Percentiles rank a stretch among this genome's conserved stretches.
Evolutionary conservation across 2,797 vertebrate species (phyloP).

Genomic region (Percopsis omiscomaycus): DNA sequence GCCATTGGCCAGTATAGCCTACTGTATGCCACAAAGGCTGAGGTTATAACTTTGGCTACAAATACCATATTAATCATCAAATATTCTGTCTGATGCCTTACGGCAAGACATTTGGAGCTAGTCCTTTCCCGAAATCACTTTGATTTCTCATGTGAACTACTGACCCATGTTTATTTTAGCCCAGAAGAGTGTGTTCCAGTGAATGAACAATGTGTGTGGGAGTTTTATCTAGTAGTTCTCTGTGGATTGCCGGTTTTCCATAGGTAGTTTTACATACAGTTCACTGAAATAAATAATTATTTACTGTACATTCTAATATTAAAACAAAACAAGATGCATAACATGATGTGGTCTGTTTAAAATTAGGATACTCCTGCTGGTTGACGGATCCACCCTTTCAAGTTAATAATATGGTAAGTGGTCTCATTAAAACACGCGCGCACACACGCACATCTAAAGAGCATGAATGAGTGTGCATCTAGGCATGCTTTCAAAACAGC

Average conservation of each 20-base stretch:
- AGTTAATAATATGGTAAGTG: constrained; percentile 20
- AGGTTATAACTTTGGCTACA: not conserved
- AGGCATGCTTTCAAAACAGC: not conserved
- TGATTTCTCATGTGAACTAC: constrained; percentile 1
- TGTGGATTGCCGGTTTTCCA: constrained; percentile 25
- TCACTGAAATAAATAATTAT: constrained; percentile 5
- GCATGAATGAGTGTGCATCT: not conserved
- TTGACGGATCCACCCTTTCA: constrained; percentile 18
- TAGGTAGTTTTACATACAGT: constrained; percentile 24
- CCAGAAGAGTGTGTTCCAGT: not conserved
- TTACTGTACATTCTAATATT: constrained; percentile 4
- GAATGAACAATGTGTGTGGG: constrained; percentile 27
- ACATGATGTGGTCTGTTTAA: constrained; percentile 9
- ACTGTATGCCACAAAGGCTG: too few species aligned
- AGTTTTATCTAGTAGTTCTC: constrained; percentile 17
- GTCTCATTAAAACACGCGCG: constrained; percentile 19
- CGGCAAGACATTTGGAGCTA: not conserved
- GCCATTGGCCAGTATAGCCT: not conserved
- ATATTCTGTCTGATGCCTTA: not conserved
- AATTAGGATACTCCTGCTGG: too few species aligned
- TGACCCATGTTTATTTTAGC: constrained; percentile 29
- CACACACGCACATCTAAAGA: constrained; percentile 1
- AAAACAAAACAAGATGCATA: constrained; percentile 21
- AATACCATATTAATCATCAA: not conserved
- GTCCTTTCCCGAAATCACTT: constrained; percentile 1